phyloP scores from a whole-genome alignment of 2,888 invertebrate genomes.

The Alsophila aescularia region DNA sequence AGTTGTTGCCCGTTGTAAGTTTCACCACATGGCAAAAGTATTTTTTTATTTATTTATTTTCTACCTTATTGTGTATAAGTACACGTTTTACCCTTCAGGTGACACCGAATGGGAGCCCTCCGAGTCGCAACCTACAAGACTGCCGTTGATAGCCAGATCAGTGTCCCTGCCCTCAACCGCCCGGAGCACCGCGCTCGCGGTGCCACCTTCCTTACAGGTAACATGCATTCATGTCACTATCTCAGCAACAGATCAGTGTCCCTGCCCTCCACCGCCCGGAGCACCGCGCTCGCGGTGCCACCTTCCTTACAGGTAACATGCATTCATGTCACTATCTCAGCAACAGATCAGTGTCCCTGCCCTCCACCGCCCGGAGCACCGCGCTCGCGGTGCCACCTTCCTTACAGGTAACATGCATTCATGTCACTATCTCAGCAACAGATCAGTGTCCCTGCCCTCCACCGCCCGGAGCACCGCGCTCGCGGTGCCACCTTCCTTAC shows the following conservation, averaged over 20 bases:
- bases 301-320: slow-evolving; percentile 55
- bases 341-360: slow-evolving; percentile 54
- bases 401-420: slow-evolving; percentile 56
- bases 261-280: slow-evolving; percentile 58
- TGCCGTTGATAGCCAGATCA: slow-evolving; percentile 54
- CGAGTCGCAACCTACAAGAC: slow-evolving; percentile 79
- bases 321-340: too few relatives aligned
- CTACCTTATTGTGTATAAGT: too few relatives aligned
- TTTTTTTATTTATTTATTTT: too few relatives aligned
- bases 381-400: slow-evolving; percentile 67
- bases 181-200: slow-evolving; percentile 68
- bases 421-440: too few relatives aligned
- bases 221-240: too few relatives aligned
- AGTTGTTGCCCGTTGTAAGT: too few relatives aligned
- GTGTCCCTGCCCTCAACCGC: slow-evolving; percentile 56
- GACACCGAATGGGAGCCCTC: slow-evolving; percentile 91
- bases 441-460: slow-evolving; percentile 54
- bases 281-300: slow-evolving; percentile 70
- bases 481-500: slow-evolving; percentile 59
- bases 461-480: slow-evolving; percentile 69
- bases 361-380: slow-evolving; percentile 63
- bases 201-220: slow-evolving; percentile 61
- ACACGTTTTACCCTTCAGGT: slow-evolving; percentile 61
- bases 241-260: slow-evolving; percentile 57
- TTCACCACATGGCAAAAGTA: too few relatives aligned